phyloP scores from a whole-genome alignment of 2,888 invertebrate species.

The Noctua janthina region DNA sequence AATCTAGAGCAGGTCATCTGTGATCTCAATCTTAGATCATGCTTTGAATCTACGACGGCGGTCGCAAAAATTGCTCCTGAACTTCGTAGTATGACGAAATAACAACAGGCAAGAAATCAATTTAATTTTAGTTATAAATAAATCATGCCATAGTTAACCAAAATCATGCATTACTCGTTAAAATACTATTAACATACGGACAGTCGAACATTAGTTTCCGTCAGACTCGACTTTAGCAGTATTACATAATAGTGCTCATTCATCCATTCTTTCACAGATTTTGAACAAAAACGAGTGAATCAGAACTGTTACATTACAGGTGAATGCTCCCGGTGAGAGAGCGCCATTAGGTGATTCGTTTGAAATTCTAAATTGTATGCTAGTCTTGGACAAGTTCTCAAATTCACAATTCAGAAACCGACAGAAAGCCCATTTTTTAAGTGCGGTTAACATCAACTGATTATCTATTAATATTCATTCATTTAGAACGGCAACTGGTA shows the following conservation, averaged over 20 bases:
- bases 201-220: background rate
- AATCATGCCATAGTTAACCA: constrained; percentile 39
- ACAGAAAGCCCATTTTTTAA: background rate
- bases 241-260: background rate
- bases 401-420: background rate
- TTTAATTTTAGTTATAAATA: background rate
- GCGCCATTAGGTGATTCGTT: background rate
- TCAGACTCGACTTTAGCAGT: background rate
- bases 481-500: background rate
- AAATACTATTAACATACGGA: background rate
- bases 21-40: background rate
- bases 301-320: background rate
- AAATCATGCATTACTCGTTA: constrained; percentile 48
- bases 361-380: background rate
- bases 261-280: no score
- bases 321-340: no score
- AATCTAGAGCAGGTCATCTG: background rate
- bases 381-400: background rate
- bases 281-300: background rate
- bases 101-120: constrained; percentile 1
- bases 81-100: background rate
- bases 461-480: background rate
- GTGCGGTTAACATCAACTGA: background rate
- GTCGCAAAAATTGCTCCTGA: background rate
- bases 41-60: background rate